Base-by-base conservation (phyloP, 2,113 vertebrate species). In the Coptodon rendalli region DNA sequence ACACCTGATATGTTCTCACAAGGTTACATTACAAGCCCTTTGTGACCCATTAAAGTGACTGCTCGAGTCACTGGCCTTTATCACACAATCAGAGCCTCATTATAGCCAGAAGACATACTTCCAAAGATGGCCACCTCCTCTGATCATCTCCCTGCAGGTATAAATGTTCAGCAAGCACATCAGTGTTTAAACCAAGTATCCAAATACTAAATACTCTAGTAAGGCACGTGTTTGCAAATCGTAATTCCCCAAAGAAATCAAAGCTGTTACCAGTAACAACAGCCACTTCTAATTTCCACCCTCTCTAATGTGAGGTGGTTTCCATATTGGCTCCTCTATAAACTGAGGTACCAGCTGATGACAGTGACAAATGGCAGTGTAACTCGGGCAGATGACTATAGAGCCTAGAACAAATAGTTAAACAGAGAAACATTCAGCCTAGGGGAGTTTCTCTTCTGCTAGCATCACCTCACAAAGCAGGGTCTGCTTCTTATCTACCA, bases 291-390 rank as follows among this genome's bases (percentile, higher is more conserved):
- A 63, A 82, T 89, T 80, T 48, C 24, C 13, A 24, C 5, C 43
- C 22, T 68, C 29, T 27, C 31, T 89, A 50, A 88, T 87, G 59
- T 57, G 73, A 83, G 45, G 27, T 36, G n/a, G 29, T 84, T 91
- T 83, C 87, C 57, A 80, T 80, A 57, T 48, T 36, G 50, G 16
- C 11, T 22, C 14, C 19, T 48, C 24, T 34, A 81, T 84, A 82
- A 68, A 34, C 54, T 66, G 31, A 83, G 31, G 24, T 73, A 48
- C 19, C 45, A 80, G 61, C 50, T 73, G 84, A 40, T 91, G 94
- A 94, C 94, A 90, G 89, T 92, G 94, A 95, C 83, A 87, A 94
- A 95, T 94, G 24, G 31, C 73, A n/a, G 36, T 81, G 61, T 59
- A 78, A 83, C 48, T 13, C 54, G 8, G 27, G 78, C 14, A 78